phyloP scores from a whole-genome alignment of 1,140 invertebrate species.

The Nasonia vitripennis region DNA sequence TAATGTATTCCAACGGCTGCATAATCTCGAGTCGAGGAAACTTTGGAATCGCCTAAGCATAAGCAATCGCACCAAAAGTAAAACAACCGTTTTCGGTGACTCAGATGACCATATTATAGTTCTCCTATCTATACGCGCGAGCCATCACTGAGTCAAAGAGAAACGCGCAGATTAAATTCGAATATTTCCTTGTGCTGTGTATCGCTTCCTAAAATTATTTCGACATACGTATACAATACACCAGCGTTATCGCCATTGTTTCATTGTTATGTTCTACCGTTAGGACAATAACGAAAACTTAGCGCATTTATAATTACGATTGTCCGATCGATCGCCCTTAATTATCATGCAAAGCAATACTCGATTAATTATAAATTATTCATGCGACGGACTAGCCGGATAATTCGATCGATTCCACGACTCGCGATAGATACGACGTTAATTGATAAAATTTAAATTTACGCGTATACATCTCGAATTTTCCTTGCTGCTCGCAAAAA shows the following conservation, averaged over 20 bases:
- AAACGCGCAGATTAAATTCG: not conserved
- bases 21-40: not conserved
- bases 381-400: not conserved
- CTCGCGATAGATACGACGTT: not conserved
- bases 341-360: slow-evolving; percentile 5
- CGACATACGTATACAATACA: not conserved
- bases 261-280: not conserved
- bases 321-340: not conserved
- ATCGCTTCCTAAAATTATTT: not conserved
- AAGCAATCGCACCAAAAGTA: not conserved
- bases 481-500: not conserved
- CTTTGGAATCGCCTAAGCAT: not conserved
- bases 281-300: not conserved
- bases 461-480: not conserved
- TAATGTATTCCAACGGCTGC: not conserved
- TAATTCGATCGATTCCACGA: slow-evolving; percentile 17
- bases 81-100: not conserved
- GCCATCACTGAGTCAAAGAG: not conserved
- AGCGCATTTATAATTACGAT: not conserved
- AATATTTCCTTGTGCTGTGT: not conserved
- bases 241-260: not conserved
- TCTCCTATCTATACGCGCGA: not conserved
- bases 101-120: not conserved
- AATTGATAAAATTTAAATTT: too few species aligned
- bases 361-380: slow-evolving; percentile 38